Conservation (phyloP, 2,797 vertebrate genomes). For the Tenualosa ilisha region DNA sequence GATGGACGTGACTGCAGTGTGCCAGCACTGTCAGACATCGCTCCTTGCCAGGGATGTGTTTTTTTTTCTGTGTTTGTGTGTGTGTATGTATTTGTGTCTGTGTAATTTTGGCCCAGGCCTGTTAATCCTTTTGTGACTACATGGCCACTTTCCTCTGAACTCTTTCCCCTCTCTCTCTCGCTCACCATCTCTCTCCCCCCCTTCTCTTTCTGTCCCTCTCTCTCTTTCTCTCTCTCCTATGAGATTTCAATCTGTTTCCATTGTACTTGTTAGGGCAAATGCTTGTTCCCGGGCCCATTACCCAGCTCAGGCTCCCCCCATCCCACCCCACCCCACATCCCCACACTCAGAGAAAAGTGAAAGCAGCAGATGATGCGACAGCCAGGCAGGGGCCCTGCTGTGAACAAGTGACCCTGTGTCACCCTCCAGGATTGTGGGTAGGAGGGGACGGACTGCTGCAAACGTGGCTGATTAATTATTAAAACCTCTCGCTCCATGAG, state of each 20-base stretch:
- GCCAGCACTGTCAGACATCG: not conserved
- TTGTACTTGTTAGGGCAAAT: not conserved
- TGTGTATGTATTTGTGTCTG: not conserved
- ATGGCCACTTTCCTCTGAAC: not conserved
- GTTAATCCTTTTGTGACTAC: not conserved
- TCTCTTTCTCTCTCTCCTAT: not conserved
- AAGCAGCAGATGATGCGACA: not conserved
- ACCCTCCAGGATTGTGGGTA: not conserved
- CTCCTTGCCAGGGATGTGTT: not conserved
- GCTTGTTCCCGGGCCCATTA: not conserved
- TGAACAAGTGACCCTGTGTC: not conserved
- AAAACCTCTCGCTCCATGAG: not conserved
- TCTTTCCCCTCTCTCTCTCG: not conserved
- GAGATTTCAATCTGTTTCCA: not conserved
- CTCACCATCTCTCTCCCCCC: not conserved
- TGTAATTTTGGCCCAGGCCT: not conserved
- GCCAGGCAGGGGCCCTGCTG: not conserved
- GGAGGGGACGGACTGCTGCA: not conserved
- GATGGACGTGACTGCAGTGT: not conserved
- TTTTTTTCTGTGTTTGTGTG: not conserved
- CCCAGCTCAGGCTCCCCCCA: not conserved
- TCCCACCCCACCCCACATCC: not conserved
- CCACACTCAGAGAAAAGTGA: not conserved
- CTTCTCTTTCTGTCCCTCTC: not conserved
- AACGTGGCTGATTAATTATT: conserved; percentile 1